Evolutionary conservation across 2,797 vertebrate genomes (phyloP).

Genomic region (Chelidonichthys spinosus): DNA sequence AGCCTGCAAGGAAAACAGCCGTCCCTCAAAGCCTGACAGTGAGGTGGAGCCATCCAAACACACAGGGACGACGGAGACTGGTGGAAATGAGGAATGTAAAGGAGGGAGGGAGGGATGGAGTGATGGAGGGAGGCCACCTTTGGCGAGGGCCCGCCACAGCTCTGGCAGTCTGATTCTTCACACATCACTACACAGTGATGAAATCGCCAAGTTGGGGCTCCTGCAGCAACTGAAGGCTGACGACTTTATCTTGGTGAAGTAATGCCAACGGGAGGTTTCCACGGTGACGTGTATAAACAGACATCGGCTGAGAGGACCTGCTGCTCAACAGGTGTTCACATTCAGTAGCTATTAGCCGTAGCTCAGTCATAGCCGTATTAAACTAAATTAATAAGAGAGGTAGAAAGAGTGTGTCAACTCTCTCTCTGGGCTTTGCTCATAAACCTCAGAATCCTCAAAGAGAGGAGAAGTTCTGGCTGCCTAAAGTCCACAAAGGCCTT

Average conservation of each 20-base stretch:
- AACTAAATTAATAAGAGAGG: constrained; percentile 42
- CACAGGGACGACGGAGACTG: constrained; percentile 67
- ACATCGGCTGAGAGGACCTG: constrained; percentile 54
- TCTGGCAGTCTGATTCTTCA: constrained; percentile 61
- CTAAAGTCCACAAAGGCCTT: constrained; percentile 88
- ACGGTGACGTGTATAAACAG: constrained; percentile 56
- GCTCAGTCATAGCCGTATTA: constrained; percentile 57
- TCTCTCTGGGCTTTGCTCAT: constrained; percentile 73
- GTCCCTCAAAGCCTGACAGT: constrained; percentile 80
- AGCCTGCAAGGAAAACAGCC: constrained; percentile 81
- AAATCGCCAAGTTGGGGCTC: constrained; percentile 49
- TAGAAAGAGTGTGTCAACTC: constrained; percentile 35
- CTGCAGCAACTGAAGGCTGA: constrained; percentile 53
- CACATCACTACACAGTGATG: constrained; percentile 56
- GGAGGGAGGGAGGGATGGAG: constrained; percentile 39
- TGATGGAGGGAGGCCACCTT: constrained; percentile 72
- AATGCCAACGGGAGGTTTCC: constrained; percentile 54
- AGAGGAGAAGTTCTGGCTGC: constrained; percentile 78
- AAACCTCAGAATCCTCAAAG: constrained; percentile 78
- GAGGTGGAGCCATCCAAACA: constrained; percentile 81
- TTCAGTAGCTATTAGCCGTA: constrained; percentile 56
- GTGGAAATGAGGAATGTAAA: constrained; percentile 75
- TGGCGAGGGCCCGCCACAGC: constrained; percentile 58
- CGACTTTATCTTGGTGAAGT: constrained; percentile 63
- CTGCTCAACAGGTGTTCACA: constrained; percentile 72